phyloP scores from a whole-genome alignment of 1,140 invertebrate species.

The Hesperophylax magnus region DNA sequence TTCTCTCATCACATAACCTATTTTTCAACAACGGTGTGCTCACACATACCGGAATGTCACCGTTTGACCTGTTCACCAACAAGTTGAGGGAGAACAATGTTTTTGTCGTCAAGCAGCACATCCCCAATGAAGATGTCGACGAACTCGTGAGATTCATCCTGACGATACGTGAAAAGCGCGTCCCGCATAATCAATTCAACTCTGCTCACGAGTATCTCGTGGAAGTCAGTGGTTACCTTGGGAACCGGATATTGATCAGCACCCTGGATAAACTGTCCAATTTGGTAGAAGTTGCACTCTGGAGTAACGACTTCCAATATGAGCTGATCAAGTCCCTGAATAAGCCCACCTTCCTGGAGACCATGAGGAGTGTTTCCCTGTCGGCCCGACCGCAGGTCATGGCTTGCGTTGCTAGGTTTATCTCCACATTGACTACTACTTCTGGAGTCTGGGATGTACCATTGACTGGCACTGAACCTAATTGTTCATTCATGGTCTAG shows the following conservation, averaged over 20 bases:
- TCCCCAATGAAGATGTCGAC: neutral
- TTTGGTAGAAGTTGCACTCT: neutral
- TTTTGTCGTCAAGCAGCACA: neutral
- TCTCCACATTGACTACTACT: neutral
- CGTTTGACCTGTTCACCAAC: neutral
- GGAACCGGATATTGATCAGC: neutral
- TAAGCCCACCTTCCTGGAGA: neutral
- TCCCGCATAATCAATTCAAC: neutral
- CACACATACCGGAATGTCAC: no score
- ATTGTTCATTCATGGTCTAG: no score
- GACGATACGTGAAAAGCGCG: neutral
- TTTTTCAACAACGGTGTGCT: neutral
- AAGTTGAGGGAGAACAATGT: neutral
- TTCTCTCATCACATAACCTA: neutral
- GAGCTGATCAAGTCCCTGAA: slow-evolving; percentile 26
- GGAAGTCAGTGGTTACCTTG: neutral
- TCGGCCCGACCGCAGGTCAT: neutral
- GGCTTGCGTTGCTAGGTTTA: neutral
- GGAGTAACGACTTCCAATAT: slow-evolving; percentile 9
- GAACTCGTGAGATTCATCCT: slow-evolving; percentile 28
- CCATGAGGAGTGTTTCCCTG: neutral
- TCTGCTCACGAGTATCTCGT: slow-evolving; percentile 8
- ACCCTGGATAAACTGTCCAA: neutral
- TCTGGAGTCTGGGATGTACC: no score
- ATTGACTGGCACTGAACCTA: no score